phyloP scores from a whole-genome alignment of 2,888 invertebrate genomes.

The Crematogaster levior region DNA sequence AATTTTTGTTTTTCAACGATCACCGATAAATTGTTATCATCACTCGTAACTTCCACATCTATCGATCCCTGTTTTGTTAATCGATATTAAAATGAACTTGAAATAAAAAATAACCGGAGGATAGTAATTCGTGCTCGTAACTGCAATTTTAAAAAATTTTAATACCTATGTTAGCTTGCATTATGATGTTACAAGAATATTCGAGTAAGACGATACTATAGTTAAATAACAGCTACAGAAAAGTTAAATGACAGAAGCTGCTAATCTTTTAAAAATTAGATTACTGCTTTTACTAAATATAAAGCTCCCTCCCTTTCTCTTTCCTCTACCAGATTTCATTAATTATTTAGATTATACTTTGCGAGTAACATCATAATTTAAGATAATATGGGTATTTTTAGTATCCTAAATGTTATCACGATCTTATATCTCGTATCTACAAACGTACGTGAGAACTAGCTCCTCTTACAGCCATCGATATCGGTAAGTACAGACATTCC shows the following conservation, averaged over 20 bases:
- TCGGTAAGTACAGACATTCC: constrained; percentile 76
- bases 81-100: constrained; percentile 19
- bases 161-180: not conserved
- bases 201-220: not conserved
- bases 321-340: not conserved
- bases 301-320: not conserved
- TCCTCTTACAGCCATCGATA: constrained; percentile 73
- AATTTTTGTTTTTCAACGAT: constrained; percentile 12
- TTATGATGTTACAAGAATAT: not conserved
- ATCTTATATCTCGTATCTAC: constrained; percentile 1
- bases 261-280: not conserved
- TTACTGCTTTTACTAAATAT: not conserved
- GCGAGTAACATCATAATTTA: not conserved
- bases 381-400: constrained; percentile 8
- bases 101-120: constrained; percentile 35
- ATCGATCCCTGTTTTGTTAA: constrained; percentile 12
- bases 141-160: not conserved
- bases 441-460: constrained; percentile 37
- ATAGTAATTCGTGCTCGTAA: constrained; percentile 19
- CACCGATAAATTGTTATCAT: not conserved
- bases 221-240: not conserved
- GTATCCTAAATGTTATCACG: not conserved
- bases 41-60: not conserved
- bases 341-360: not conserved
- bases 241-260: not conserved